Base-by-base conservation (phyloP, 2,113 vertebrate genomes). In the Grallaria varia region DNA sequence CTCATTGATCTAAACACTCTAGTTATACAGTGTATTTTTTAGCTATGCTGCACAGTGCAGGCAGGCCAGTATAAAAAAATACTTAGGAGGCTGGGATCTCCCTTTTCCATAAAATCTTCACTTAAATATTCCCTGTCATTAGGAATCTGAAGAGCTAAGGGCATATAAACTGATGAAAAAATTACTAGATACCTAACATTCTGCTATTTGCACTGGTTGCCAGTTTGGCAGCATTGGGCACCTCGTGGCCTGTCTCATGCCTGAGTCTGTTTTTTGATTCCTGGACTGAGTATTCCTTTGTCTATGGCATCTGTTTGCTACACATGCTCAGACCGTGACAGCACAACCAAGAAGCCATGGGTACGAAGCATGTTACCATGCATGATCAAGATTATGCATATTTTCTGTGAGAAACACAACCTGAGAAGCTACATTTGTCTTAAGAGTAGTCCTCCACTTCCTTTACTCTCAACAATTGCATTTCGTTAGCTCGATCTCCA, bases 201-300 rank as follows among this genome's bases (percentile, higher is more conserved):
- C 71, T 88, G 78, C 66, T 82, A 14, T 68, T 84, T 28, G 12
- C 56, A 27, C 30, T 55, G 40, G 44, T 66, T 94, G 89, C 55
- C 82, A 94, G 78, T 87, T 95, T 94, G 89, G 89, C 93, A 92
- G 64, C 58, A 50, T 56, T 87, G 60, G 69, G 69, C 74, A 85
- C 67, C 89, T 91, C 9, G 22, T 93, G 91, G 93, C 58, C 91
- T 87, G 52, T 76, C 63, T 88, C 47, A 59, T 88, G 71, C 66
- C 37, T 35, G 69, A 66, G 31, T 78, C 50, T 56, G 35, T 33
- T 91, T 91, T 76, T 64, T 68, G 50, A 24, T 91, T 68, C 49
- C 39, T 80, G 90, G 53, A 37, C 74, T 52, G 49, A 93, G 44
- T 60, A 69, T 90, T 92, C 55, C 66, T 92, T 81, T 82, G 71